A percentile compares a stretch with the other conserved stretches of the same genome.
These are phyloP conservation scores for Drosophila repleta DNA, from an alignment of 1,140 invertebrate genomes.

Conservation along the genomic window DNA sequence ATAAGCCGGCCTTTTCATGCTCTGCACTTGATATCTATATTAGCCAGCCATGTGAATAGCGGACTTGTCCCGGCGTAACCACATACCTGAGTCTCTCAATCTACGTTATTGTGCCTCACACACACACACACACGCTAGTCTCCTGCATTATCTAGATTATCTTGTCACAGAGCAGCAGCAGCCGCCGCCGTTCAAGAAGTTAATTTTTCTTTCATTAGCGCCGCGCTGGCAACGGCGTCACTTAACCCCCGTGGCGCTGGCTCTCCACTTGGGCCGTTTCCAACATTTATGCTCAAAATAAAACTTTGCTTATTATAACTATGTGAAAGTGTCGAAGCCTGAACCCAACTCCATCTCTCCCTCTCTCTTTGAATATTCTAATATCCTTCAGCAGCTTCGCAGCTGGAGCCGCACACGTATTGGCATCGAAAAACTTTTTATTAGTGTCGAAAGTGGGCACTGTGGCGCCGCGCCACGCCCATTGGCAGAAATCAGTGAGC, in stretches of 20 bases:
- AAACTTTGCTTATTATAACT: conserved; percentile 81
- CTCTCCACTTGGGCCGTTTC: conserved; percentile 13
- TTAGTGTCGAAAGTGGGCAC: conserved; percentile 62
- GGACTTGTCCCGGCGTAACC: too few species aligned
- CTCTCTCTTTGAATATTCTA: conserved; percentile 48
- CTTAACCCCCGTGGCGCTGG: conserved; percentile 29
- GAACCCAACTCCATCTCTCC: too few species aligned
- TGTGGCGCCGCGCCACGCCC: not conserved
- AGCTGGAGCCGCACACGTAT: conserved; percentile 66
- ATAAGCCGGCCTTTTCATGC: too few species aligned
- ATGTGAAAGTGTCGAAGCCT: conserved; percentile 66
- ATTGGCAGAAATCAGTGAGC: conserved; percentile 65
- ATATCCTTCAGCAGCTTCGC: conserved; percentile 37
- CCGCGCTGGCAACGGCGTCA: conserved; percentile 59
- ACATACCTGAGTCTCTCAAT: too few species aligned
- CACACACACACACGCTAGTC: not conserved
- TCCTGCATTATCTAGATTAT: conserved; percentile 28
- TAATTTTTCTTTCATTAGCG: conserved; percentile 70
- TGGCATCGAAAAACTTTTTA: conserved; percentile 72
- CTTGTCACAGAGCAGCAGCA: conserved; percentile 27
- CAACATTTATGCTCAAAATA: conserved; percentile 44
- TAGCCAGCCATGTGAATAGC: too few species aligned
- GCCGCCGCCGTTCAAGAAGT: conserved; percentile 47
- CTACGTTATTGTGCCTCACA: too few species aligned
- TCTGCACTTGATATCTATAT: too few species aligned